phyloP scores from a whole-genome alignment of 2,797 vertebrate species.

The Peromyscus eremicus region DNA sequence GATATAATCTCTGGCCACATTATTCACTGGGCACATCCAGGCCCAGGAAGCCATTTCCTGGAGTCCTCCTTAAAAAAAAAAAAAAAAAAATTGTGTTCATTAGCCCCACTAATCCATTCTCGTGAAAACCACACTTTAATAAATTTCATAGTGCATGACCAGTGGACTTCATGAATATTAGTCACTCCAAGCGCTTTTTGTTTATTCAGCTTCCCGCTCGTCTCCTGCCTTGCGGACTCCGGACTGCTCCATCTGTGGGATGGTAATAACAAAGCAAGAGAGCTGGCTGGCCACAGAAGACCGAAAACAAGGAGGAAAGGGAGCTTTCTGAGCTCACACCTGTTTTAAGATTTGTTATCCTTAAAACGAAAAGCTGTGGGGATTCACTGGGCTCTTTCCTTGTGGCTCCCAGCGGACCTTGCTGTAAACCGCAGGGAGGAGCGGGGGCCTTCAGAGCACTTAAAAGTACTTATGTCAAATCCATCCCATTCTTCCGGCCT shows the following conservation, averaged over 20 bases:
- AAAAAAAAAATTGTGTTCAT: constrained; percentile 76
- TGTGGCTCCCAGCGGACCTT: constrained; percentile 93
- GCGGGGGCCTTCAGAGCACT: constrained; percentile 93
- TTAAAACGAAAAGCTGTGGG: constrained; percentile 93
- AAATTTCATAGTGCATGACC: constrained; percentile 88
- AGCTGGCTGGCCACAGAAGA: constrained; percentile 78
- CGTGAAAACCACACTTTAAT: constrained; percentile 86
- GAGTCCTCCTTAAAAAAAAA: background rate
- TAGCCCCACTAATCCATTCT: constrained; percentile 84
- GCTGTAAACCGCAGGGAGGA: constrained; percentile 97
- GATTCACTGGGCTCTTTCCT: constrained; percentile 96
- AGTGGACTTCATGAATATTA: constrained; percentile 87
- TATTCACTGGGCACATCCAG: constrained; percentile 70
- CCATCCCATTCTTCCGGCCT: constrained; percentile 97
- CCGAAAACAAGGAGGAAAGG: constrained; percentile 85
- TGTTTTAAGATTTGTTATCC: constrained; percentile 96
- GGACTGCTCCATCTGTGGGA: constrained; percentile 77
- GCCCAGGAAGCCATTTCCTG: constrained; percentile 84
- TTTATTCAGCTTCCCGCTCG: constrained; percentile 82
- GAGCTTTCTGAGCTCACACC: constrained; percentile 92
- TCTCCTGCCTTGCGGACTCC: constrained; percentile 33
- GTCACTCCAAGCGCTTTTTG: constrained; percentile 85
- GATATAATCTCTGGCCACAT: constrained; percentile 63
- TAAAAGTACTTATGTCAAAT: constrained; percentile 99
- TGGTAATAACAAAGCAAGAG: constrained; percentile 84